A percentile compares a stretch with the other conserved stretches of the same genome.
These are phyloP conservation scores for Mus musculus DNA, from an alignment of 2,113 vertebrate genomes.

Conservation along the genomic window GRCm39 chr2:123990501-123991000, in stretches of 20 bases:
- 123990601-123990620: conserved; percentile 38
- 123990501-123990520: background rate
- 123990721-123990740: conserved; percentile 9
- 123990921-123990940: background rate
- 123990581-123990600: conserved; percentile 27
- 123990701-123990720: background rate
- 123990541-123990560: background rate
- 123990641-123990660: background rate
- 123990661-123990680: background rate
- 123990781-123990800: background rate
- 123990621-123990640: background rate
- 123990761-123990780: conserved; percentile 28
- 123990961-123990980: background rate
- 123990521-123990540: background rate
- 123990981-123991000: background rate
- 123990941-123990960: conserved; percentile 27
- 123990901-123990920: background rate
- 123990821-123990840: background rate
- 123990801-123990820: background rate
- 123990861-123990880: background rate
- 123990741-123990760: background rate
- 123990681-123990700: conserved; percentile 26
- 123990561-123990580: background rate
- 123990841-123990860: background rate
- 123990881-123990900: background rate